Base-by-base conservation (phyloP, 1,140 invertebrate genomes). In the Leptopilina boulardi region DNA sequence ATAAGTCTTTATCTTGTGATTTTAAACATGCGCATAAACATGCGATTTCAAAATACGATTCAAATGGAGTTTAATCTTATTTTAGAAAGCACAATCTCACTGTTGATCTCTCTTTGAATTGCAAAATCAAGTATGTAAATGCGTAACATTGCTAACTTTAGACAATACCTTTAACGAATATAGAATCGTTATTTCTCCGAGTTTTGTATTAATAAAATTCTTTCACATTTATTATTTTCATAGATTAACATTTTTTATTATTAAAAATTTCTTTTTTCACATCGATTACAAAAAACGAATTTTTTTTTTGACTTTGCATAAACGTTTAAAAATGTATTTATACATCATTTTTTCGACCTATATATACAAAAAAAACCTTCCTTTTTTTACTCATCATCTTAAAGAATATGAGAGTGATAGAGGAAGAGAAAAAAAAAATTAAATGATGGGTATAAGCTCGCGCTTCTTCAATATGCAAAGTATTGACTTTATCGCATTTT, bases 71-170 rank as follows among this genome's bases (percentile, higher is more conserved):
- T 66, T 66, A 66, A 66, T 66, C 21, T 66, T 66, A n/a, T 66
- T 66, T 66, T 66, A 15, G 21, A 26, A n/a, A 21, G 13, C 21
- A 15, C 21, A 66, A 66, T 66, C 56, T 66, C 23, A 66, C 56
- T 51, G 47, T 51, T 51, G 21, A 23, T 66, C 56, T 66, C 21
- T 23, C 56, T 66, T 30, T 66, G 56, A 26, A 66, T 66, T 66
- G 23, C 56, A 66, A 66, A 66, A 66, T 66, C 56, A 66, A 66
- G 23, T 30, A 66, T 66, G 23, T 66, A 66, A 66, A 66, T 66
- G 21, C 23, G 47, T 18, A 18, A 51, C 47, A 66, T 66, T 26
- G 21, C 56, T 13, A 66, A 66, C 56, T 66, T 66, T 30, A 26
- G 21, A 66, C 56, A 66, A 26, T 21, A 66, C 3, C 21, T 66